Conservation (phyloP, 2,113 vertebrate genomes). For the Centropus unirufus region DNA sequence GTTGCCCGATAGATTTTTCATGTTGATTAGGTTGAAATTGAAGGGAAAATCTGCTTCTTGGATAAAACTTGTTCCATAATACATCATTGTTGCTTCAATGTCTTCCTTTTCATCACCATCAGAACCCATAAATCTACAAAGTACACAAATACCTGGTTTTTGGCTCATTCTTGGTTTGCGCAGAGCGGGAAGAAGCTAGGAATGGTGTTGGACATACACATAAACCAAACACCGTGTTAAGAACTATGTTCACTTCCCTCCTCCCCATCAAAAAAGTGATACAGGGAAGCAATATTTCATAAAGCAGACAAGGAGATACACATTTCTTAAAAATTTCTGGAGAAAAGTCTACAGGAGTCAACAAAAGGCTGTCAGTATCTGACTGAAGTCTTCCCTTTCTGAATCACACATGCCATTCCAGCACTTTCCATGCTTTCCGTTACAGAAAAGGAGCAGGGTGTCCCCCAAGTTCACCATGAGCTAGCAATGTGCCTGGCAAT, state of each 20-base stretch:
- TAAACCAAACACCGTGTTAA: background rate
- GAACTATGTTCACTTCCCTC: background rate
- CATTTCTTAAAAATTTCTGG: background rate
- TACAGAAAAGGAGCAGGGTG: background rate
- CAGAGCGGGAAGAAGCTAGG: background rate
- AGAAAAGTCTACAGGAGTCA: background rate
- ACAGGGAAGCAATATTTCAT: background rate
- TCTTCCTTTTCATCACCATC: conserved; percentile 81
- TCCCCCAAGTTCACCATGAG: background rate
- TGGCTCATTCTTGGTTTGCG: background rate
- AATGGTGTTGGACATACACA: background rate
- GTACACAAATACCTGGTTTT: background rate
- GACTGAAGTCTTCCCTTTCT: background rate
- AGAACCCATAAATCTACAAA: conserved; percentile 87
- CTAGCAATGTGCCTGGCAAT: background rate
- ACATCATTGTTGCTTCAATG: conserved; percentile 88
- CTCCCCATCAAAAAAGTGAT: background rate
- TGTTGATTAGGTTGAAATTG: conserved; percentile 86
- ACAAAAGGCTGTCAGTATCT: background rate
- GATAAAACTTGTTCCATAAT: conserved; percentile 85
- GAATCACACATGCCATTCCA: background rate
- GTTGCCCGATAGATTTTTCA: conserved; percentile 79
- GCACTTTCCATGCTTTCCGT: background rate
- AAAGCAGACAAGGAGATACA: background rate
- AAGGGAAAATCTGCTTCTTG: conserved; percentile 93